These are phyloP conservation scores for Glaucomys volans DNA, from an alignment of 2,113 vertebrate genomes.

Conservation along the genomic window DNA sequence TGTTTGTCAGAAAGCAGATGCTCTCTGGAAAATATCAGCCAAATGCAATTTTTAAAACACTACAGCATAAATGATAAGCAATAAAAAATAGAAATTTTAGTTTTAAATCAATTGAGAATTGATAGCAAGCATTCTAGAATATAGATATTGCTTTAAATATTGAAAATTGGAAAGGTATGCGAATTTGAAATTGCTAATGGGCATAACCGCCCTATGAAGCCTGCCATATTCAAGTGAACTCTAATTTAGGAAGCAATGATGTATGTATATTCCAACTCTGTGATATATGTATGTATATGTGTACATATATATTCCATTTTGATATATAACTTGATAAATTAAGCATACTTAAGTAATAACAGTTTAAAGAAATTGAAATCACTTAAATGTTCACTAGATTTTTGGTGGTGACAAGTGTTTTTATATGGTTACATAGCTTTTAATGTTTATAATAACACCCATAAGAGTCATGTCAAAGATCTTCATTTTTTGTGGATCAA, in stretches of 20 bases:
- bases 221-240: not conserved
- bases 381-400: not conserved
- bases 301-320: not conserved
- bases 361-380: conserved; percentile 3
- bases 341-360: not conserved
- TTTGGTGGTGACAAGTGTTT: not conserved
- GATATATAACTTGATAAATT: not conserved
- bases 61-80: not conserved
- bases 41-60: not conserved
- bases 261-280: not conserved
- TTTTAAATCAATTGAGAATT: not conserved
- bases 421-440: not conserved
- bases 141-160: not conserved
- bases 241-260: not conserved
- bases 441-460: not conserved
- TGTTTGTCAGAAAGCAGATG: not conserved
- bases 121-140: not conserved
- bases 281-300: not conserved
- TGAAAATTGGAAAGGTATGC: not conserved
- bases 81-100: not conserved
- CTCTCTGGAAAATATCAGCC: not conserved
- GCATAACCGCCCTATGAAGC: not conserved
- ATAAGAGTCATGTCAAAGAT: not conserved
- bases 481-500: not conserved
- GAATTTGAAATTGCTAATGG: not conserved